A percentile compares a stretch with the other conserved stretches of the same genome.
These are phyloP conservation scores for Aphodius sticticus DNA, from an alignment of 2,888 invertebrate species.

Conservation along the genomic window DNA sequence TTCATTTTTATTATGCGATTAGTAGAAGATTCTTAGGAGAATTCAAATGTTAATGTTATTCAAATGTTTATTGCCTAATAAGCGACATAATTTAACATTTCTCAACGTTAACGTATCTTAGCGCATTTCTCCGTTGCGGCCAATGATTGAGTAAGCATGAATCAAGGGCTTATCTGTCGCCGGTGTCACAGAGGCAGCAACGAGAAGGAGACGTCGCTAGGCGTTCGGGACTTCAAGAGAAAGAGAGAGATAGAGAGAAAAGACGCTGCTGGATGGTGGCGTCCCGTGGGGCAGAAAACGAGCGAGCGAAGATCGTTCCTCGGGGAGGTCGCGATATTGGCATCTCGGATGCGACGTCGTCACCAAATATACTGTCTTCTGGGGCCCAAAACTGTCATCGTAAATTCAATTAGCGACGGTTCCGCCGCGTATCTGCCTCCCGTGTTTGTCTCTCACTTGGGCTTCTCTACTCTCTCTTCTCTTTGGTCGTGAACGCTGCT, in stretches of 20 bases:
- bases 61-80: too few species aligned
- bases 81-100: background rate
- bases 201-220: background rate
- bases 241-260: constrained; percentile 16
- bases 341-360: constrained; percentile 59
- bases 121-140: background rate
- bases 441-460: constrained; percentile 5
- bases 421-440: constrained; percentile 41
- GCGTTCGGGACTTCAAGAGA: background rate
- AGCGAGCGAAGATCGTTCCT: constrained; percentile 56
- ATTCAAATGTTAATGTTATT: too few species aligned
- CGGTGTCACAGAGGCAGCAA: constrained; percentile 39
- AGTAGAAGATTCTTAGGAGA: too few species aligned
- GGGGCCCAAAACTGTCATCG: constrained; percentile 58
- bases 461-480: constrained; percentile 12
- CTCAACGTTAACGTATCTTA: background rate
- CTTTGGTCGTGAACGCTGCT: background rate
- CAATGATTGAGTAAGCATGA: constrained; percentile 45
- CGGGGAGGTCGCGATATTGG: constrained; percentile 57
- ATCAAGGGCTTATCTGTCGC: constrained; percentile 39
- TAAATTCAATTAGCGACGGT: constrained; percentile 60
- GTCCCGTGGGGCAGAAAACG: constrained; percentile 37
- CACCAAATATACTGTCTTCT: constrained; percentile 60
- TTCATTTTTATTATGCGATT: too few species aligned
- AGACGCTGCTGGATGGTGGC: background rate